These are phyloP conservation scores for Styela clava DNA, from an alignment of 23 tunicate species.

Conservation along the genomic window DNA sequence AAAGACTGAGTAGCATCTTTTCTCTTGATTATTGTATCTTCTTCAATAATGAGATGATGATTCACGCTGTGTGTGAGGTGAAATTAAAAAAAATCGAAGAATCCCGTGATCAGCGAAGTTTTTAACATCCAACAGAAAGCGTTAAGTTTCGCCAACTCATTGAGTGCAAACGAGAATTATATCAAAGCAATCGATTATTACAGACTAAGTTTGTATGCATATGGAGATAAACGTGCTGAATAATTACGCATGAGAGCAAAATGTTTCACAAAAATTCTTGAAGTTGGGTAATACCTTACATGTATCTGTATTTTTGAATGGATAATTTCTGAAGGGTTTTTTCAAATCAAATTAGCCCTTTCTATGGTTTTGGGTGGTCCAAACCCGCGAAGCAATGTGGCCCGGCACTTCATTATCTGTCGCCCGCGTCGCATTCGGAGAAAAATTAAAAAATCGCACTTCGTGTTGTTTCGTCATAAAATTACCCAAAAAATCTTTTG, in stretches of 20 bases:
- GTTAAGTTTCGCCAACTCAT: slow-evolving; percentile 39
- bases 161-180: slow-evolving; percentile 33
- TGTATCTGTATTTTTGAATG: too few relatives aligned
- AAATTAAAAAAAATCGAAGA: slow-evolving; percentile 2
- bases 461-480: too few relatives aligned
- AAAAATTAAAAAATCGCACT: too few relatives aligned
- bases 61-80: slow-evolving; percentile 9
- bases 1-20: background rate
- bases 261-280: slow-evolving; percentile 49
- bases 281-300: too few relatives aligned
- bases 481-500: too few relatives aligned
- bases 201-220: slow-evolving; percentile 56
- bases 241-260: slow-evolving; percentile 54
- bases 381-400: too few relatives aligned
- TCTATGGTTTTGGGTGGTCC: too few relatives aligned
- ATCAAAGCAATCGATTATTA: slow-evolving; percentile 56
- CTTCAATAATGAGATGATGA: slow-evolving; percentile 11
- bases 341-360: too few relatives aligned
- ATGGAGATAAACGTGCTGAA: slow-evolving; percentile 38
- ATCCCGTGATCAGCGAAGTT: background rate
- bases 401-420: too few relatives aligned
- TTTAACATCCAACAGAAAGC: slow-evolving; percentile 41
- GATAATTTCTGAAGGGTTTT: too few relatives aligned
- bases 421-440: too few relatives aligned
- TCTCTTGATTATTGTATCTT: slow-evolving; percentile 13